Evolutionary conservation across 2,888 invertebrate genomes (phyloP), one percentile per base, ranked within the genome.

Genomic region (Operophtera brumata): DNA sequence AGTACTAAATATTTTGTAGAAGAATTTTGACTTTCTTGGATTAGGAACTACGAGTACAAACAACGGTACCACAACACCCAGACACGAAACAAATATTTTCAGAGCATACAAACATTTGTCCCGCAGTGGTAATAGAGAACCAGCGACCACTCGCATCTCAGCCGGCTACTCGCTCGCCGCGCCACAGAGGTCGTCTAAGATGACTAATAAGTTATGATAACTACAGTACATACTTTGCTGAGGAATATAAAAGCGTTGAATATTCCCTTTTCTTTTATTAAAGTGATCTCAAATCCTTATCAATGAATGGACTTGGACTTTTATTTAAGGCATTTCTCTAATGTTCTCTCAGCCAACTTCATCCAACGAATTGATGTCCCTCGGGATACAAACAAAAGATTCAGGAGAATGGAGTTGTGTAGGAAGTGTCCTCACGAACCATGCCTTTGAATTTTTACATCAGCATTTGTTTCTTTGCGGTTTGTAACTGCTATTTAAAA

Each of bases 321-420:
- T 34, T 32, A 30, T 34, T 45, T 48, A 63, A 67, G 60, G 66
- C 69, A 66, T 62, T 65, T 62, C 65, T 63, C 71, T 71, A 71
- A 68, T 70, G 70, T 73, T 71, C 69, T 62, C 64, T 59, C 63
- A 65, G 70, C 65, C 67, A 76, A 72, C 62, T 73, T 74, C 66
- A 68, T 69, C 64, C 64, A 65, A 66, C 64, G 69, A 68, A 75
- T 74, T 72, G 71, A 73, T 74, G 67, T 66, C 69, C 74, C 58
- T 61, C 39, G 62, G 69, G 64, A 61, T 67, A 62, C 67, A 71
- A 75, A 74, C 69, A 75, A 77, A 75, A 75, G 69, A 73, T 69
- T 67, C 69, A 65, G 68, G 66, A 70, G 64, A 64, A 65, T 73
- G 68, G 66, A 62, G 13, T 60, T 63, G 53, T 60, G 65, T 61